Evolutionary conservation across 2,797 vertebrate genomes (phyloP), one percentile per base, ranked within the genome.

Genomic region (Antennarius maculatus): DNA sequence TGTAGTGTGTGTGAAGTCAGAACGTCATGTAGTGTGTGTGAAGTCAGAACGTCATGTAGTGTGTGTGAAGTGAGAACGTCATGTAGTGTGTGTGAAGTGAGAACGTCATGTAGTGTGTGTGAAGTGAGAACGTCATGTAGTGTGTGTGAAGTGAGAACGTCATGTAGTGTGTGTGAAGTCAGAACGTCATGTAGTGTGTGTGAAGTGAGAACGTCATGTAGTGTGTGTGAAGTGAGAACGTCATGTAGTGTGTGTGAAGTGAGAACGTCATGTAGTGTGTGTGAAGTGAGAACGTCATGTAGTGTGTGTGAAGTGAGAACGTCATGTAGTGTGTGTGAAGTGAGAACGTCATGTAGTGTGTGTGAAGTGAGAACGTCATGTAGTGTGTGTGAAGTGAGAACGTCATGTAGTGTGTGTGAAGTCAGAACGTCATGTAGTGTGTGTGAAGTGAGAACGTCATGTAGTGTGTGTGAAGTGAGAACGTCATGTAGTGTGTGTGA

Each of bases 311-410:
- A n/a, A n/a, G n/a, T n/a, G n/a, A 27, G 17, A 61, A 66, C 47
- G 17, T 34, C 1, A 61, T 47, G 2, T 63, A 23, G 29, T 52
- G 2, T 34, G 31, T 34, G 31, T n/a, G n/a, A n/a, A n/a, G n/a
- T n/a, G n/a, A 27, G 17, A 61, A 66, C 47, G 17, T 34, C 1
- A 61, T 47, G 2, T 63, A 23, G 29, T 52, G 2, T 34, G 31
- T 34, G 31, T n/a, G n/a, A n/a, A n/a, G n/a, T n/a, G n/a, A 27
- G 17, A 61, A 66, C 47, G 17, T 34, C 1, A 61, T 47, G 2
- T 63, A 23, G 29, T 52, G 2, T 34, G 31, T 34, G 31, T n/a
- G n/a, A n/a, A n/a, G n/a, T n/a, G n/a, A 27, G 17, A 61, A 66
- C 47, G 17, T 34, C 1, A 61, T 47, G 2, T 63, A 23, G 29